Evolutionary conservation across 2,888 invertebrate genomes (phyloP), one percentile per base, ranked within the genome.

Genomic region (Caenorhabditis japonica): DNA sequence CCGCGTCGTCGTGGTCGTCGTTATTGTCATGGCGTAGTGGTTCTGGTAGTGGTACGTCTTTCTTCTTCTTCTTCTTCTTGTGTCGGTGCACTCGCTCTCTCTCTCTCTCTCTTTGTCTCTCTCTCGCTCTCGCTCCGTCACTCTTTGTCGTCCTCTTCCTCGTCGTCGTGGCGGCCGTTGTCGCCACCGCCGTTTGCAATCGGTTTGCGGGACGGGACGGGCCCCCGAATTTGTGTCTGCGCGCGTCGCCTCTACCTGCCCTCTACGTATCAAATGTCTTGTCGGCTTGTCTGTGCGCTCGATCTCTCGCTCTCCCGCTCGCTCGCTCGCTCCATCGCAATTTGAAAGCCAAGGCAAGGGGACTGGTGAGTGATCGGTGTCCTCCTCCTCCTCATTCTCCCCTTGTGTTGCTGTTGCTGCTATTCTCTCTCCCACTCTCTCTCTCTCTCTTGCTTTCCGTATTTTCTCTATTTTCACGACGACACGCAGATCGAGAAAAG

Each of bases 341-440:
- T 58, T 49, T 30, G 51, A 56, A 51, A 43, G 15, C 12, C 12
- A 17, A 12, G 21, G 17, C 15, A 21, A 12, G 12, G 43, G 17
- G 58, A 38, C 51, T 68, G 58, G 68, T 68, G 58, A 52, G 52
- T 52, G 58, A 68, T 68, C 68, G 68, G 59, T 59, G 51, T 56
- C 55, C 56, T 55, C 64, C 41, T 34, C 33, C 55, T 41, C 23
- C 23, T 23, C 60, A 30, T 41, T 19, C 33, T 25, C 41, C 23
- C 39, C 27, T 27, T 49, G 41, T 41, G 64, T 17, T 19, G 21
- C 33, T 64, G 17, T 43, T 43, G 56, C 55, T 55, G 53, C 62
- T 55, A 55, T 51, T 25, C 36, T 17, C 34, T 53, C 25, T 36
- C 3, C 25, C 47, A 49, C 49, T 59, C 47, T 38, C 34, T 39